A percentile compares a stretch with the other conserved stretches of the same genome.
phyloP scores from a whole-genome alignment of 1,140 invertebrate species.

The Euwallacea fornicatus region DNA sequence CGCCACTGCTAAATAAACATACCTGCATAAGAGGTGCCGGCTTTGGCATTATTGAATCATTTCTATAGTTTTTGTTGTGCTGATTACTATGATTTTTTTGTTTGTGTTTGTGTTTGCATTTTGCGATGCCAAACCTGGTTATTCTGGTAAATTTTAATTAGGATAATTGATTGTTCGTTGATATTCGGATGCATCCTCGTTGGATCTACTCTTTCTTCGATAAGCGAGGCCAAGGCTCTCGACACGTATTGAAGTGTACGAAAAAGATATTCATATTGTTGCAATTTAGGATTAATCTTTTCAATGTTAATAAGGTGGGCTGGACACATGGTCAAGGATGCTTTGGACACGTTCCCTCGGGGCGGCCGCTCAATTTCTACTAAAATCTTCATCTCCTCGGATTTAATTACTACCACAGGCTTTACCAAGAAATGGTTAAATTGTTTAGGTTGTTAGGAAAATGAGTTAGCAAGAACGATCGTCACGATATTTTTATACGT shows the following conservation, averaged over 20 bases:
- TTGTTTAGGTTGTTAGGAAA: too few species aligned
- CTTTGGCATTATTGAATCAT: constrained; percentile 12
- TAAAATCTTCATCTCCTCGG: too few species aligned
- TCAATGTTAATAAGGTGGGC: not conserved
- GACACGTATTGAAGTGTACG: not conserved
- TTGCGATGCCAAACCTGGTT: constrained; percentile 20
- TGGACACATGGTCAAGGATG: too few species aligned
- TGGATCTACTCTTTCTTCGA: constrained; percentile 2
- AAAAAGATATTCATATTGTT: not conserved
- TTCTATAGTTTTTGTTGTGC: constrained; percentile 18
- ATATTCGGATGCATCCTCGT: not conserved
- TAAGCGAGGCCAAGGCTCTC: constrained; percentile 10
- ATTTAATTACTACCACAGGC: too few species aligned
- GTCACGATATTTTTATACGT: too few species aligned
- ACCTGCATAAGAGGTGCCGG: constrained; percentile 20
- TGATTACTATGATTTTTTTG: constrained; percentile 14
- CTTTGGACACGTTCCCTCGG: too few species aligned
- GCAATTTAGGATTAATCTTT: not conserved
- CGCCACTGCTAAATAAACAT: constrained; percentile 19
- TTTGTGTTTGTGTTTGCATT: constrained; percentile 10
- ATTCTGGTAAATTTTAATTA: constrained; percentile 10
- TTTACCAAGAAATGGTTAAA: too few species aligned
- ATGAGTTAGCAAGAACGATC: too few species aligned
- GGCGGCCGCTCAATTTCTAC: too few species aligned
- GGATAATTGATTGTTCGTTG: not conserved